A percentile compares a stretch with the other conserved stretches of the same genome.
Conservation (phyloP, 2,888 invertebrate species). For the Congeria kusceri region DNA sequence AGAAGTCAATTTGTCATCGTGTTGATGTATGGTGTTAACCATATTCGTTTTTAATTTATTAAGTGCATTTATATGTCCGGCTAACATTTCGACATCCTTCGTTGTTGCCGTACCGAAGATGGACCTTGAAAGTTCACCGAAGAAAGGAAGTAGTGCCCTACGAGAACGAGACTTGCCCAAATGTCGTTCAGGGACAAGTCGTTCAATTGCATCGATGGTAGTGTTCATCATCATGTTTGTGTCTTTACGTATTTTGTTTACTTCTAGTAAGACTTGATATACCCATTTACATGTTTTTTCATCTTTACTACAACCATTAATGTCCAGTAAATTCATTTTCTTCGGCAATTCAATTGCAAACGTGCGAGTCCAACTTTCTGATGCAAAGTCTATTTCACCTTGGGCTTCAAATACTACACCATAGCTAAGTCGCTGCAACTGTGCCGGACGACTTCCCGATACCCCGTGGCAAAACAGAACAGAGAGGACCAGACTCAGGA, state of each 20-base stretch:
- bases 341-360: conserved; percentile 29
- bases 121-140: conserved; percentile 22
- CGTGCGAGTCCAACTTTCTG: conserved; percentile 33
- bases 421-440: conserved; percentile 25
- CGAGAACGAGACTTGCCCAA: not conserved
- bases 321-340: not conserved
- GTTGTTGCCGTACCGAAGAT: conserved; percentile 34
- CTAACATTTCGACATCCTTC: conserved; percentile 26
- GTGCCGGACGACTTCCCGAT: not conserved
- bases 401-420: conserved; percentile 24
- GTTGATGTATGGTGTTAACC: too few relatives aligned
- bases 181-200: conserved; percentile 20
- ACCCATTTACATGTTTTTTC: conserved; percentile 3
- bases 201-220: too few relatives aligned
- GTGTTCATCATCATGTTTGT: conserved; percentile 20
- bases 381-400: conserved; percentile 1
- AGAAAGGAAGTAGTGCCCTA: conserved; percentile 24
- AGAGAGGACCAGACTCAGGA: conserved; percentile 6
- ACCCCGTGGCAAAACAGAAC: not conserved
- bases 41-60: too few relatives aligned
- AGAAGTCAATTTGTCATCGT: too few relatives aligned
- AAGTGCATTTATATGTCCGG: not conserved
- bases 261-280: conserved; percentile 23
- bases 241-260: conserved; percentile 16
- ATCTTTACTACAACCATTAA: conserved; percentile 11